Base-by-base conservation (phyloP, 2,113 vertebrate genomes). In the Saguinus midas region DNA sequence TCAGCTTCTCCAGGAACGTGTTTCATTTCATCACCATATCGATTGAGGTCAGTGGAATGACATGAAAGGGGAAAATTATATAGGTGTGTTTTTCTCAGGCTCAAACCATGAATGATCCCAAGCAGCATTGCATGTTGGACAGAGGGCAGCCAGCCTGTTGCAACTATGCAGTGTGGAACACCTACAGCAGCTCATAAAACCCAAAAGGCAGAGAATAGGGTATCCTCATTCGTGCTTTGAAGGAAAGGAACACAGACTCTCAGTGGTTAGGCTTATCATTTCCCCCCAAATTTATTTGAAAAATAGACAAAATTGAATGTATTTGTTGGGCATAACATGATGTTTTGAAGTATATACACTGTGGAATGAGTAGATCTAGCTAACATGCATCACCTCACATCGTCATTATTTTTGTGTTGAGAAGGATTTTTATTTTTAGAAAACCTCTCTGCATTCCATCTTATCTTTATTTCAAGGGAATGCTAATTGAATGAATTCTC, bases 401-500 rank as follows among this genome's bases (percentile, higher is more conserved):
- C 18, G 35, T 40, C 70, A 86, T 11, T 29, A 85, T 79, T 84
- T 78, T 90, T 43, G 12, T 64, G 48, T 11, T 48, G 40, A 66
- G 48, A 68, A 72, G 9, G 18, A 4, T n/a, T 85, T 88, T 88
- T 83, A 48, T 68, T 66, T 93, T 87, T 73, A 70, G 55, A 43
- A 14, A 80, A 17, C 1, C 25, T 9, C 57, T 72, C 78, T 92
- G 58, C n/a, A 70, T 90, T 96, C 37, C 45, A 66, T 52, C 57
- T 91, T 90, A 45, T 58, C 25, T 93, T 85, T 95, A 81, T 78
- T 94, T 95, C 78, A 73, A 93, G 20, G 40, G 40, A 64, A 73
- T 0, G 17, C 45, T 57, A 66, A 92, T 79, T 94, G 58, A 84
- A 7, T 75, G 32, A 73, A 40, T 95, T 95, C 27, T 58, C 48